Evolutionary conservation across 2,888 invertebrate species (phyloP).

Genomic region (Thecocarcelia acutangulata): DNA sequence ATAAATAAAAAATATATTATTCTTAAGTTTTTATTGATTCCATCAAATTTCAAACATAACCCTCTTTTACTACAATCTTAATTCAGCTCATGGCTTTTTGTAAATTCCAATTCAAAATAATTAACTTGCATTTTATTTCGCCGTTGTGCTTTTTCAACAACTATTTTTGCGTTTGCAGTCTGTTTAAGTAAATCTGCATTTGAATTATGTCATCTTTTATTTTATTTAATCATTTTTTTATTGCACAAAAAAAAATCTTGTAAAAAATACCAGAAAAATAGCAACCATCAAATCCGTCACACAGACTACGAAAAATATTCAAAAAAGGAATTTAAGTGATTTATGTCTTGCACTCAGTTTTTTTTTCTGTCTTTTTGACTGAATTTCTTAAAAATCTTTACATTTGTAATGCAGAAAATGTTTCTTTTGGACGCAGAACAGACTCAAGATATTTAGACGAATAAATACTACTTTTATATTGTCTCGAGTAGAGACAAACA

Average conservation of each 20-base stretch:
- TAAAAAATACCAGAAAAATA: not conserved
- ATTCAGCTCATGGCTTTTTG: too few species aligned
- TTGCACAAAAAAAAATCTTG: conserved; percentile 13
- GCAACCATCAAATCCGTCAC: not conserved
- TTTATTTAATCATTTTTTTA: conserved; percentile 53
- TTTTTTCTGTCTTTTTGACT: not conserved
- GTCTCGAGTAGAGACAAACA: not conserved
- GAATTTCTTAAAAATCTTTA: conserved; percentile 5
- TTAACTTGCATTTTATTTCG: too few species aligned
- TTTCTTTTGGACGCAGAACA: conserved; percentile 29
- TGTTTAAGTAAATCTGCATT: conserved; percentile 10
- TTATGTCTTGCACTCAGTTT: conserved; percentile 30
- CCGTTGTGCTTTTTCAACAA: too few species aligned
- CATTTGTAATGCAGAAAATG: conserved; percentile 17
- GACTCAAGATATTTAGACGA: conserved; percentile 33
- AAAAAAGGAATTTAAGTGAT: conserved; percentile 48
- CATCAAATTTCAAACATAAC: too few species aligned
- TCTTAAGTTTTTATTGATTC: too few species aligned
- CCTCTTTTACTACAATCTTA: too few species aligned
- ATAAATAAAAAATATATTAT: too few species aligned
- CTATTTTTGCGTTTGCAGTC: too few species aligned
- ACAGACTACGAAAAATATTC: not conserved
- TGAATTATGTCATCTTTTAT: conserved; percentile 33
- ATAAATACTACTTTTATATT: not conserved
- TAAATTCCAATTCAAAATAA: too few species aligned